Conservation (phyloP, 2,113 vertebrate species). For the Paramormyrops kingsleyae region DNA sequence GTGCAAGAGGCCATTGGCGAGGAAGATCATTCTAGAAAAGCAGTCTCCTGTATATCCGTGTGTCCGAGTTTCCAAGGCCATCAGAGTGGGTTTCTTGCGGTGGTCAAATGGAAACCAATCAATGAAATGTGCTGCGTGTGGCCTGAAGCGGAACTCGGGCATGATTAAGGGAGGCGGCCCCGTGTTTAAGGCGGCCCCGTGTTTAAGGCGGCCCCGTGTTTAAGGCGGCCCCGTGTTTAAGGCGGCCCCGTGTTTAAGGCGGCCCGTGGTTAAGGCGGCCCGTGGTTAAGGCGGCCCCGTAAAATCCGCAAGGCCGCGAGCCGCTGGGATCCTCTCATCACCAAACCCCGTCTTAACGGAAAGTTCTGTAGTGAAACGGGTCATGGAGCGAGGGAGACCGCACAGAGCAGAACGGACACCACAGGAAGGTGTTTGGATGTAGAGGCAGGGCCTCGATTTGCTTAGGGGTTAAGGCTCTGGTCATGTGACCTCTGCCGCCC, state of each 20-base stretch:
- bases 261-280: too few relatives aligned
- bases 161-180: neutral
- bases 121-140: neutral
- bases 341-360: neutral
- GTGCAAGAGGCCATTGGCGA: neutral
- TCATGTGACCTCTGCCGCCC: neutral
- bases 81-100: neutral
- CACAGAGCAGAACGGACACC: neutral
- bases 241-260: neutral
- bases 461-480: neutral
- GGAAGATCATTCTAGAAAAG: neutral
- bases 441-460: neutral
- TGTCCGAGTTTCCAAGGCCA: neutral
- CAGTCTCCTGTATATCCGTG: neutral
- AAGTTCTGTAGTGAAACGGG: neutral
- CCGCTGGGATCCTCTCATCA: neutral
- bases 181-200: neutral
- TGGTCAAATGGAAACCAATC: slow-evolving; percentile 3
- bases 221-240: neutral
- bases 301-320: neutral
- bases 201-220: neutral
- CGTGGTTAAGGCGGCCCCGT: neutral
- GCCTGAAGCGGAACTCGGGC: neutral
- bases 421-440: neutral
- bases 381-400: neutral